Conservation (phyloP, 2,113 vertebrate genomes). For the Podiceps cristatus region DNA sequence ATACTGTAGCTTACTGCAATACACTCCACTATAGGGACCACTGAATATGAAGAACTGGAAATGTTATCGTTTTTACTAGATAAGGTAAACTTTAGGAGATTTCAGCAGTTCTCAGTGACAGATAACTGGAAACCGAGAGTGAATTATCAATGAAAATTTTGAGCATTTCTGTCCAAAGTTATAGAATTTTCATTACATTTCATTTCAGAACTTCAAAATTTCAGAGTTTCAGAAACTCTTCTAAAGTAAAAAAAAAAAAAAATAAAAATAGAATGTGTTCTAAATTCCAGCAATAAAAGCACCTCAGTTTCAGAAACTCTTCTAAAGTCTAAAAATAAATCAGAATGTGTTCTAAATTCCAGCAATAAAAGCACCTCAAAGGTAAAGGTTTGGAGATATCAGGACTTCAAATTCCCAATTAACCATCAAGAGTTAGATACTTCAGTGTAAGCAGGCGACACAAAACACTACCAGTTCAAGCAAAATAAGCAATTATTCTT, state of each 20-base stretch:
- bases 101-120: slow-evolving; percentile 38
- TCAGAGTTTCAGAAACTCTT: background rate
- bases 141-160: background rate
- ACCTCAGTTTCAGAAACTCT: background rate
- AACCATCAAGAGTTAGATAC: background rate
- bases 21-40: background rate
- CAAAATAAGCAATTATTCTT: background rate
- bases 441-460: background rate
- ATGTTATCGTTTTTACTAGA: background rate
- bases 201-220: no score
- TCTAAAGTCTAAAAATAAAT: background rate
- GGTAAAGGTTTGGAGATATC: background rate
- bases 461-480: background rate
- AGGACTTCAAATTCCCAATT: background rate
- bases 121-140: background rate
- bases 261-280: no score
- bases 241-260: background rate
- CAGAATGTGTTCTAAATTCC: background rate
- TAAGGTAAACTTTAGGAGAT: background rate
- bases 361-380: background rate
- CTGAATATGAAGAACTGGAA: background rate
- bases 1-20: background rate
- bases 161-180: background rate
- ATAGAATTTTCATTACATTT: background rate
- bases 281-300: no score